Conservation (phyloP, 2,113 vertebrate species). For the Cyprinus carpio region DNA sequence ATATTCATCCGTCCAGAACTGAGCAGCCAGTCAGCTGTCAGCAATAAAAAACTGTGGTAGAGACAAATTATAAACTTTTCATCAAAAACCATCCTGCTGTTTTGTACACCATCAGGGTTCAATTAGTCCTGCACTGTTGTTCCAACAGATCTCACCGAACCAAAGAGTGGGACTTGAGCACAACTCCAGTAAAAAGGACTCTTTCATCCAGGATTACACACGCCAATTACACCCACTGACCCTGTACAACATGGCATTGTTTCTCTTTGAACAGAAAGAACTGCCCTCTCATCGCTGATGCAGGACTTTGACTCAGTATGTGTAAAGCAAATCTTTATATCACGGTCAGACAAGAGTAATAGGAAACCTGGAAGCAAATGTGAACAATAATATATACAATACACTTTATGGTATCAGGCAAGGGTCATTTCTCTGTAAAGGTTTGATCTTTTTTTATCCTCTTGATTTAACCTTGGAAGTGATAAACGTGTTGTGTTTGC, state of each 20-base stretch:
- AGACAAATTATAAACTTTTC: conserved; percentile 45
- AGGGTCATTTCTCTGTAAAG: neutral
- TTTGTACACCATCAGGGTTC: conserved; percentile 30
- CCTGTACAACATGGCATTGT: conserved; percentile 45
- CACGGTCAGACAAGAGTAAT: neutral
- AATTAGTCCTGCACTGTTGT: conserved; percentile 33
- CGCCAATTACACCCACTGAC: conserved; percentile 55
- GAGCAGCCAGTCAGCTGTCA: neutral
- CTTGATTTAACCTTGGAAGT: neutral
- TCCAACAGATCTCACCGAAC: conserved; percentile 34
- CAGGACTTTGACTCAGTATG: neutral
- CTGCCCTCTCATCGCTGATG: neutral
- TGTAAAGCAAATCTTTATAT: neutral
- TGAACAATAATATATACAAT: neutral
- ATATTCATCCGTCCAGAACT: conserved; percentile 45
- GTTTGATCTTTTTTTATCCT: neutral
- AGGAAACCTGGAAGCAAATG: neutral
- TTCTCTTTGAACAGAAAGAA: neutral
- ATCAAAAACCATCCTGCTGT: conserved; percentile 1
- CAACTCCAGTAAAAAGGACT: conserved; percentile 38
- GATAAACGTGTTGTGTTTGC: neutral
- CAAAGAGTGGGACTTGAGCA: conserved; percentile 29
- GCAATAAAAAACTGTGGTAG: neutral
- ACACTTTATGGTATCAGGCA: neutral
- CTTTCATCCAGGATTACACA: conserved; percentile 58